Evolutionary conservation across 2,888 invertebrate species (phyloP), one percentile per base, ranked within the genome.

Genomic region (Leptinotarsa peninsularis): DNA sequence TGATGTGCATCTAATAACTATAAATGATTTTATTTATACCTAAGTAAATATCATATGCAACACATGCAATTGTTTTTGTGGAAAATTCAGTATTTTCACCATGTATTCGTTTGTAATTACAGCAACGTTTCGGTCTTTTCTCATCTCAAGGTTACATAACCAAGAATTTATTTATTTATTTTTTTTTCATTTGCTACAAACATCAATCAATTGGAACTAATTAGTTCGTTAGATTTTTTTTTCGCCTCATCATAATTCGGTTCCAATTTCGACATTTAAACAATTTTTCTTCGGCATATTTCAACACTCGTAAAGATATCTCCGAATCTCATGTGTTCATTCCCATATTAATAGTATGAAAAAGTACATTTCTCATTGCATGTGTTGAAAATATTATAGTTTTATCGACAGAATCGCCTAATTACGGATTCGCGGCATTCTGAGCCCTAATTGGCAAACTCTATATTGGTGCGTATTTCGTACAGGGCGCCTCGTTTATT

Each of bases 311-410:
- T 68, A 54, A 54, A 60, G 72, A 73, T 83, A 83, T 82, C 83
- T 79, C 77, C 76, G 75, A 81, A 82, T 82, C 82, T 82, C 83
- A 83, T 83, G 76, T 82, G 83, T 76, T 82, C 69, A 77, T 83
- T 83, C 83, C 83, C 83, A 83, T 82, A 81, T 81, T 81, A 80
- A 73, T 75, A 76, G 77, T 71, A 75, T 67, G 66, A 78, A 78
- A 77, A 79, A 77, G 76, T 75, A 58, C 70, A 67, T 78, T 78
- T 73, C 76, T 77, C 78, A 67, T 80, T 80, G 80, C 80, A 80
- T 78, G 80, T 76, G 80, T 80, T 66, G 77, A 80, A 80, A 80
- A 77, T 78, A 76, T 77, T 73, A 75, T 67, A 76, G 76, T 79
- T 79, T 79, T 78, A 78, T 79, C 77, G 73, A 75, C 75, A 58